Base-by-base conservation (phyloP, 2,113 vertebrate species). In the Nycticryphes semicollaris region DNA sequence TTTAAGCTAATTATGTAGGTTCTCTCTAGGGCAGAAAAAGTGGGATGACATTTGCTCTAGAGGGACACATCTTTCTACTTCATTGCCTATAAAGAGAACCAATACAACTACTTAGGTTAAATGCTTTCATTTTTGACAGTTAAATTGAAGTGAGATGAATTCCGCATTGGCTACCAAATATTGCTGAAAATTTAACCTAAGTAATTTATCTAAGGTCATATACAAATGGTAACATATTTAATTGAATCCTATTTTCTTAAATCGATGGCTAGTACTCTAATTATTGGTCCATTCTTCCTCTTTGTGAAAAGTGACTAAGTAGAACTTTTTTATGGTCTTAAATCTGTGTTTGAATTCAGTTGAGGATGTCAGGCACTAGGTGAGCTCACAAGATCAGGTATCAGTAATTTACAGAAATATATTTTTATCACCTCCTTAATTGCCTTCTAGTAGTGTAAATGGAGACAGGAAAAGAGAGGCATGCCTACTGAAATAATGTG, bases 141-240 rank as follows among this genome's bases (percentile, higher is more conserved):
- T 68, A 60, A 82, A 79, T 77, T 91, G 72, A 60, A 68, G 51
- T 19, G 56, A 94, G 78, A 76, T 75, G 7, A 93, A 93, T 96
- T 93, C 84, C 66, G 79, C 62, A 56, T 13, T 87, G 87, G 9
- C 20, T 64, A 64, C 48, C 18, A 82, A 81, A 72, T 39, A 39
- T 56, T 43, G 14, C 7, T 68, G 74, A 87, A 93, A 85, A 75
- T 82, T 53, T 68, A 85, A 87, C 48, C 19, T 31, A 62, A 76
- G 53, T 41, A 82, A 87, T 87, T 89, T 94, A 48, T 69, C 63
- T 72, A 69, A 93, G 89, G 84, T 91, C 81, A 73, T 53, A 83
- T 17, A 83, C 5, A 64, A 90, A 91, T 37, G 24, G 12, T 45
- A 82, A 37, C 5, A 3, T 27, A 89, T 72, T 72, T 94, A 91